Evolutionary conservation across 1,140 invertebrate species (phyloP), one percentile per base, ranked within the genome.

Genomic region (Subanguina moxae): DNA sequence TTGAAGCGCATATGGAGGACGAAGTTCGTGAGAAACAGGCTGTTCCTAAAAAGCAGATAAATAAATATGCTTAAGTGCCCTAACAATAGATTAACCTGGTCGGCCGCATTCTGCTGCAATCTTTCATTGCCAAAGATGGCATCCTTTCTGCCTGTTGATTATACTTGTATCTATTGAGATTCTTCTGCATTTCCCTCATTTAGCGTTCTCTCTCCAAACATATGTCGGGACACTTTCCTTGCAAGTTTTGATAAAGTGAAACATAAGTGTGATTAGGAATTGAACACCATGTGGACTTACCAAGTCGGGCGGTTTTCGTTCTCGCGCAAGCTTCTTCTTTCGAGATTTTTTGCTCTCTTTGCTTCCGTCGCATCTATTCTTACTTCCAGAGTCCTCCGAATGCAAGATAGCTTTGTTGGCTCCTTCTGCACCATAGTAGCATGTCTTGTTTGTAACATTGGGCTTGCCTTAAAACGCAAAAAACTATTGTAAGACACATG

Each of bases 191-290:
- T 80, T 93, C 90, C 64, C 92, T 85, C 82, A 92, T 88, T 61
- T 94, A 87, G 48, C 94, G 85, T 83, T 98, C 94, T 82, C 93
- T 95, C 83, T 98, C 94, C 0, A 94, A 93, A 83, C 95, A 97
- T 94, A 98, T 97, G 80, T 98, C 94, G 0, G 27, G 43, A 32
- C 65, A 74, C 0, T 90, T 13, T 93, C 94, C 68, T 87, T 86
- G 23, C 3, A 52, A 52, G 8, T 25, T 52, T 52, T 52, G 11
- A 5, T 5, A 3, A 38, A n/a, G n/a, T n/a, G n/a, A n/a, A n/a
- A n/a, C n/a, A n/a, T n/a, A n/a, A n/a, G n/a, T n/a, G n/a, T n/a
- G n/a, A n/a, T n/a, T n/a, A n/a, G n/a, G n/a, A n/a, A n/a, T n/a
- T n/a, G n/a, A n/a, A n/a, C n/a, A n/a, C n/a, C n/a, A n/a, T n/a